phyloP scores from a whole-genome alignment of 2,888 invertebrate genomes.

The Ellobium chinense region DNA sequence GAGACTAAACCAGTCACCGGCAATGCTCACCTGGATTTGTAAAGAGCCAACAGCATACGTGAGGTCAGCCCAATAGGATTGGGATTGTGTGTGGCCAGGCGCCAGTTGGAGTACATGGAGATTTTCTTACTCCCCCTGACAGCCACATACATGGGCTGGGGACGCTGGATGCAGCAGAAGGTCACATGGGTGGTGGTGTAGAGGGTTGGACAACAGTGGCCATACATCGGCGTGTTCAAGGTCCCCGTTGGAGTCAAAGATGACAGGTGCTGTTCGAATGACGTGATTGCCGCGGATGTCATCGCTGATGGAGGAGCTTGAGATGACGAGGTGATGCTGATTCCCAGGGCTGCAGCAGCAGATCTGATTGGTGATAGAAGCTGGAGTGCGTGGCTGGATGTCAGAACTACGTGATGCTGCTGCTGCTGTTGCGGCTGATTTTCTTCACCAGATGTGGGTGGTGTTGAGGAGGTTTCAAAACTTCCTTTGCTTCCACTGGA shows the following conservation, averaged over 20 bases:
- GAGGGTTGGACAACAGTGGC: slow-evolving; percentile 70
- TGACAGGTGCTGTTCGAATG: slow-evolving; percentile 6
- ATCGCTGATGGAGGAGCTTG: background rate
- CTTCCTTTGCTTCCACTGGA: slow-evolving; percentile 8
- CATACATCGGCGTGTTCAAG: slow-evolving; percentile 49
- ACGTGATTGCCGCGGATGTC: background rate
- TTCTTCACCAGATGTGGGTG: background rate
- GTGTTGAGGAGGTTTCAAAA: background rate
- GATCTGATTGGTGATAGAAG: slow-evolving; percentile 32
- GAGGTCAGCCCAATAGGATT: slow-evolving; percentile 85
- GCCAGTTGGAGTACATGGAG: slow-evolving; percentile 98
- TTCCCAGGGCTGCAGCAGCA: background rate
- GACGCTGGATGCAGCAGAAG: slow-evolving; percentile 94
- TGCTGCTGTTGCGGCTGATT: background rate
- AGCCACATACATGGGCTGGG: slow-evolving; percentile 94
- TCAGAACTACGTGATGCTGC: background rate
- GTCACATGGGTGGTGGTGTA: slow-evolving; percentile 80
- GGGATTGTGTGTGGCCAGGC: slow-evolving; percentile 71
- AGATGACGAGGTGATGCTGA: slow-evolving; percentile 24
- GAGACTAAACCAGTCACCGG: no score
- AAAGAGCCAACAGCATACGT: slow-evolving; percentile 66
- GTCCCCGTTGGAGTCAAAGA: slow-evolving; percentile 26
- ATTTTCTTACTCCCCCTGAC: slow-evolving; percentile 86
- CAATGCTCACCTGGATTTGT: slow-evolving; percentile 59
- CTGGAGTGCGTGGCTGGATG: slow-evolving; percentile 5